Conservation (phyloP, 2,888 invertebrate genomes). For the Lamproptera curius region DNA sequence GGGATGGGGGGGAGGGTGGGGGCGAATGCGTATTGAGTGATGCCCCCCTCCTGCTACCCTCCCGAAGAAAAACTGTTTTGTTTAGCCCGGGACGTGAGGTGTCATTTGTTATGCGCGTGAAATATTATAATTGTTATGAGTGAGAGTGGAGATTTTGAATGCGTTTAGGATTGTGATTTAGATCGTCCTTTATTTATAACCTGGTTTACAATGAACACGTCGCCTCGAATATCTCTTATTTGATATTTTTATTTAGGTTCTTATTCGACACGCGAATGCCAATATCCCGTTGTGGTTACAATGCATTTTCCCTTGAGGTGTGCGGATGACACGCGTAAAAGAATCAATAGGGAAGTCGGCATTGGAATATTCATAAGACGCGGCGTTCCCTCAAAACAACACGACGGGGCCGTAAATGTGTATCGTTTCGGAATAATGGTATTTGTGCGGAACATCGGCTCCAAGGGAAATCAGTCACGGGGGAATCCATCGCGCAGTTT, state of each 20-base stretch:
- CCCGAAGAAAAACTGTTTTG: constrained; percentile 28
- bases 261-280: no score
- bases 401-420: constrained; percentile 54
- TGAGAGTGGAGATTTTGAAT: no score
- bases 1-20: constrained; percentile 34
- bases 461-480: constrained; percentile 76
- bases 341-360: constrained; percentile 29
- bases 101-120: no score
- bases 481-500: constrained; percentile 62
- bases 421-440: constrained; percentile 75
- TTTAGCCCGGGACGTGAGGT: neutral
- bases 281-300: neutral
- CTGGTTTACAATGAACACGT: no score
- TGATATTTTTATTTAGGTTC: no score
- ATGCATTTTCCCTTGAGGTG: neutral
- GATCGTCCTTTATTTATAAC: no score
- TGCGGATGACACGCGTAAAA: neutral
- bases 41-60: constrained; percentile 27
- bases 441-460: constrained; percentile 77
- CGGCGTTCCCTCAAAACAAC: constrained; percentile 54
- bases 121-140: no score
- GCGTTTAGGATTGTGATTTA: no score
- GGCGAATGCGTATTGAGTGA: constrained; percentile 35
- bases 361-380: constrained; percentile 48
- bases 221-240: no score